Conservation (phyloP, 2,113 vertebrate genomes). For the Echinops telfairi region DNA sequence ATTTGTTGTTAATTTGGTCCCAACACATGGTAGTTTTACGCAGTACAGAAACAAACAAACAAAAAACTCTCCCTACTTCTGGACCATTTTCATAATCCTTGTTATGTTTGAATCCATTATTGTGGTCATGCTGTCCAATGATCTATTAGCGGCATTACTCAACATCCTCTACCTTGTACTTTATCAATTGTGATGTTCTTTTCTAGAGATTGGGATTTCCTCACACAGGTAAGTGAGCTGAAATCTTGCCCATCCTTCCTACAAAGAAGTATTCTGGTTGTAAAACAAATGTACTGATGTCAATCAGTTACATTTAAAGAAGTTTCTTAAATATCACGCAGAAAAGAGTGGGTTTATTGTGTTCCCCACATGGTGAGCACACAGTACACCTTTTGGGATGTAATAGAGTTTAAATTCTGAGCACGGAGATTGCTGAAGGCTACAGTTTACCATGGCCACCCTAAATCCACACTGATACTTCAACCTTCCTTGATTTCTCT, state of each 20-base stretch:
- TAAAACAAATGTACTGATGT: background rate
- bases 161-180: background rate
- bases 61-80: background rate
- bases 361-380: background rate
- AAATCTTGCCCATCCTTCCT: background rate
- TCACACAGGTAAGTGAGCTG: background rate
- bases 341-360: background rate
- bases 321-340: background rate
- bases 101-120: background rate
- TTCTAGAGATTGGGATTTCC: background rate
- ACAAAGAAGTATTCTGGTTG: background rate
- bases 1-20: background rate
- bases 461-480: too few species aligned
- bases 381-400: background rate
- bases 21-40: background rate
- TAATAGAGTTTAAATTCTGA: background rate
- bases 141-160: background rate
- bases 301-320: constrained; percentile 3
- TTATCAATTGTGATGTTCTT: background rate
- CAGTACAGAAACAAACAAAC: background rate
- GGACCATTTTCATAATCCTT: background rate
- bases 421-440: too few species aligned
- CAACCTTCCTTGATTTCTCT: too few species aligned
- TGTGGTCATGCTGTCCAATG: background rate
- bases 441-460: too few species aligned